These are phyloP conservation scores for Taphrorychus bicolor DNA, from an alignment of 2,888 invertebrate genomes.

Conservation along the genomic window DNA sequence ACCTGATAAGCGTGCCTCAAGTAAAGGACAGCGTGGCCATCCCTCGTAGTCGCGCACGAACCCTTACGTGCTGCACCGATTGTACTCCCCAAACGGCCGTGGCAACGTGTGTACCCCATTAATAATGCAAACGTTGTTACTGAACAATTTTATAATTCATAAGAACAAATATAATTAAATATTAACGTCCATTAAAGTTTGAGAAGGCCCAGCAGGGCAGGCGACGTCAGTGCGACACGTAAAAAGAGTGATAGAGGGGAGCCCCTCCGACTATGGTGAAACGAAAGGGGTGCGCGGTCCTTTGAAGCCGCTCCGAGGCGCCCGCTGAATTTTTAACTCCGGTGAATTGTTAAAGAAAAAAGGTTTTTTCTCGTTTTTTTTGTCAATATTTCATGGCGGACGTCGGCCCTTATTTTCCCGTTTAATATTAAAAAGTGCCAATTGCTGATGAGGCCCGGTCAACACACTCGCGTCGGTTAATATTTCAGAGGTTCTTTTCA, in stretches of 20 bases:
- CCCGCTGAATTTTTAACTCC: conserved; percentile 48
- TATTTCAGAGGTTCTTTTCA: neutral
- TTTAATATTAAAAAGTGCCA: conserved; percentile 33
- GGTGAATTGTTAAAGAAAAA: conserved; percentile 47
- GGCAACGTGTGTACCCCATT: conserved; percentile 44
- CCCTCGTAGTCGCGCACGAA: conserved; percentile 15
- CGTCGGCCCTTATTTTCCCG: conserved; percentile 22
- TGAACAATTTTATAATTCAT: conserved; percentile 54
- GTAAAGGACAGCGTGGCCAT: too few relatives aligned
- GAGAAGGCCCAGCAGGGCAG: conserved; percentile 49
- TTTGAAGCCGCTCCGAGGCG: conserved; percentile 48
- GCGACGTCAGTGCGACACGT: conserved; percentile 49
- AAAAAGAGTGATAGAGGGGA: conserved; percentile 43
- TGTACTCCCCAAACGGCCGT: conserved; percentile 20
- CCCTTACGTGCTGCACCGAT: conserved; percentile 17
- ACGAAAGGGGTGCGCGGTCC: conserved; percentile 49
- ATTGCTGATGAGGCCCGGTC: conserved; percentile 28
- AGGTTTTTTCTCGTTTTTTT: conserved; percentile 39
- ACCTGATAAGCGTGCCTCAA: too few relatives aligned
- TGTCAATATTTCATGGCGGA: conserved; percentile 40
- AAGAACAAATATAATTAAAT: conserved; percentile 55
- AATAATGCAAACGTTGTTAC: conserved; percentile 56
- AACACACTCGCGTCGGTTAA: conserved; percentile 4
- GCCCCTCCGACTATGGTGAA: conserved; percentile 40
- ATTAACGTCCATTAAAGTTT: conserved; percentile 54